These are phyloP conservation scores for Crypturellus tataupa DNA, from an alignment of 2,797 vertebrate species.

Conservation along the genomic window DNA sequence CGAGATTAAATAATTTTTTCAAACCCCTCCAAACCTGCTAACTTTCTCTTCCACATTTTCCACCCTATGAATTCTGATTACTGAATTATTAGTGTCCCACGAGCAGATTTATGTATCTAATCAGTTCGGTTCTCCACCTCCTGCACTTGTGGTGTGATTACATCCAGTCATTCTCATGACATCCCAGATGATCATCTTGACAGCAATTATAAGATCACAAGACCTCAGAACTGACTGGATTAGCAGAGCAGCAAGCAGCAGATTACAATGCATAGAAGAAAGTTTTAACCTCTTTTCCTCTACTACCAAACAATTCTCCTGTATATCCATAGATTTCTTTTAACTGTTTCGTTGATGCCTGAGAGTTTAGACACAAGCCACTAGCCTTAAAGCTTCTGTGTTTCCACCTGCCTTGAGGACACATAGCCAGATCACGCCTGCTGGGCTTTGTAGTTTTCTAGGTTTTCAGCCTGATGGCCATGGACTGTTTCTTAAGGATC, in stretches of 20 bases:
- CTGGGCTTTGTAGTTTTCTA: not conserved
- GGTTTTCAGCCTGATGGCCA: not conserved
- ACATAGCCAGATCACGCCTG: not conserved
- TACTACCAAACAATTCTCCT: not conserved
- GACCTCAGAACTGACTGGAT: not conserved
- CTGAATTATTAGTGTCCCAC: slow-evolving; percentile 6
- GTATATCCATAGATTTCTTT: not conserved
- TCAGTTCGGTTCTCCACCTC: not conserved
- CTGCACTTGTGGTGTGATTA: slow-evolving; percentile 7
- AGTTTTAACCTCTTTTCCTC: not conserved
- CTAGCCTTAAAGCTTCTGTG: not conserved
- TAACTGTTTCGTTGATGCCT: not conserved
- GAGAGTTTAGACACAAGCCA: not conserved
- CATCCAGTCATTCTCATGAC: not conserved
- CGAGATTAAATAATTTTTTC: not conserved
- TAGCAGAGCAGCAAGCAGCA: not conserved
- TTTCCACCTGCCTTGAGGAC: not conserved
- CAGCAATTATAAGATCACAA: slow-evolving; percentile 21
- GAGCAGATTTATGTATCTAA: not conserved
- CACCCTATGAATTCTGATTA: not conserved
- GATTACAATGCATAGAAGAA: not conserved
- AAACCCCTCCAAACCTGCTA: not conserved
- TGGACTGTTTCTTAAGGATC: not conserved
- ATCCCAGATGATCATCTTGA: not conserved
- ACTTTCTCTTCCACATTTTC: not conserved